A percentile compares a stretch with the other conserved stretches of the same genome.
phyloP scores from a whole-genome alignment of 30 jellyfish, hydroid and myxozoan genomes.

The Nemopilema nomurai region DNA sequence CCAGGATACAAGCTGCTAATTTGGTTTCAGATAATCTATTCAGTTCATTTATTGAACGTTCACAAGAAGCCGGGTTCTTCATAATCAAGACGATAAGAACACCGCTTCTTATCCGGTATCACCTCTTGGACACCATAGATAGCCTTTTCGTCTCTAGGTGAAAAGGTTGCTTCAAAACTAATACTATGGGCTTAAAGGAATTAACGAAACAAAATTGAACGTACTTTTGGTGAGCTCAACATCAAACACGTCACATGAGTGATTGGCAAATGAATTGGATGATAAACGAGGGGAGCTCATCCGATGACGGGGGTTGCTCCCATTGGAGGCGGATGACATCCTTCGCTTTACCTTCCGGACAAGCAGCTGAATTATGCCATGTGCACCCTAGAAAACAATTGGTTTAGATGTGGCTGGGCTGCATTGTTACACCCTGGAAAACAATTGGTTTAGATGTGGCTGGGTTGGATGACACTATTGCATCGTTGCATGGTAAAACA shows the following conservation, averaged over 20 bases:
- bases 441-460: too few species aligned
- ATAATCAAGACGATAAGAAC: too few species aligned
- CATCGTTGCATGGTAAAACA: too few species aligned
- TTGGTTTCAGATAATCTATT: too few species aligned
- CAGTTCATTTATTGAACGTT: too few species aligned
- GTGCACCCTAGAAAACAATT: conserved; percentile 1
- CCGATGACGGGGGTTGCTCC: conserved; percentile 4
- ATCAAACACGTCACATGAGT: conserved; percentile 16
- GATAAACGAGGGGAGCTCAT: conserved; percentile 56
- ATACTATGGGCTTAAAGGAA: not conserved
- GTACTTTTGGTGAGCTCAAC: conserved; percentile 48
- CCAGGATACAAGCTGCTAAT: too few species aligned
- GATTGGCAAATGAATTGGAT: conserved; percentile 21
- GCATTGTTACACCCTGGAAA: too few species aligned
- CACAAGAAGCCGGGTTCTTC: not conserved
- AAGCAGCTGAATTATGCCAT: conserved; percentile 21
- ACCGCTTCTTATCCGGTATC: too few species aligned
- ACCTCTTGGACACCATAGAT: too few species aligned
- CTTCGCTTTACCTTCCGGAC: conserved; percentile 23
- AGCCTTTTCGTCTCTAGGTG: not conserved
- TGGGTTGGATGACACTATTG: too few species aligned
- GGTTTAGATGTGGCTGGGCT: too few species aligned
- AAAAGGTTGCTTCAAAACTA: not conserved
- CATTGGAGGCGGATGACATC: not conserved
- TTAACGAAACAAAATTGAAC: not conserved